Percentiles rank a stretch among this genome's conserved stretches.
These are phyloP conservation scores for Dipodomys spectabilis DNA, from an alignment of 2,113 vertebrate species.

Conservation along the genomic window DNA sequence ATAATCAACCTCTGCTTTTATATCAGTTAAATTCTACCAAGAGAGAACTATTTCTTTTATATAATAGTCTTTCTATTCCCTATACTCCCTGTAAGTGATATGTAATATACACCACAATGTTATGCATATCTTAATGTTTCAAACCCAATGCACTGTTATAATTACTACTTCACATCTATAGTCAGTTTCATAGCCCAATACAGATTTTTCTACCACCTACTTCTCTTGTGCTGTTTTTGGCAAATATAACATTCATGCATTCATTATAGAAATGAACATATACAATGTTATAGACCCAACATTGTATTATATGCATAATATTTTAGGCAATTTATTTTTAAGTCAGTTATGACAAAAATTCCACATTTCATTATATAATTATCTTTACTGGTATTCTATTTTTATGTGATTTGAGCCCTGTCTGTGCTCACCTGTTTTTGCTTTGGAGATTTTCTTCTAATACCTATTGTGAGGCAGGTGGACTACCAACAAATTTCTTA, in stretches of 20 bases:
- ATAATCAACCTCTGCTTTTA: not conserved
- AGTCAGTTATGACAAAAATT: not conserved
- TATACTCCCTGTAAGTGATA: not conserved
- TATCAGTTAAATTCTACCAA: not conserved
- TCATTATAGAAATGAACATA: not conserved
- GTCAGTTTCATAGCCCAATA: not conserved
- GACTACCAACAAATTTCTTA: not conserved
- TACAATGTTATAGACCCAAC: not conserved
- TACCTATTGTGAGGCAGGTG: not conserved
- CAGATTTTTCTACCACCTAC: not conserved
- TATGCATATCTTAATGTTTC: not conserved
- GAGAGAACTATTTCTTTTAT: not conserved
- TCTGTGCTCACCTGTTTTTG: not conserved
- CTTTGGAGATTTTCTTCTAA: not conserved
- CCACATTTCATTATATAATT: not conserved
- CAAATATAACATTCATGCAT: not conserved
- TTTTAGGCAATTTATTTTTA: not conserved
- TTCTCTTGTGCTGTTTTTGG: not conserved
- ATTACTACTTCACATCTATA: not conserved
- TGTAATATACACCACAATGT: not conserved
- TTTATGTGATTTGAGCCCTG: not conserved
- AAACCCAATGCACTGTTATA: not conserved
- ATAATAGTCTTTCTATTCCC: not conserved
- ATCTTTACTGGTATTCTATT: not conserved
- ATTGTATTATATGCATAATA: not conserved